A percentile compares a stretch with the other conserved stretches of the same genome.
phyloP scores from a whole-genome alignment of 2,888 invertebrate genomes.

The Orthosia incerta region DNA sequence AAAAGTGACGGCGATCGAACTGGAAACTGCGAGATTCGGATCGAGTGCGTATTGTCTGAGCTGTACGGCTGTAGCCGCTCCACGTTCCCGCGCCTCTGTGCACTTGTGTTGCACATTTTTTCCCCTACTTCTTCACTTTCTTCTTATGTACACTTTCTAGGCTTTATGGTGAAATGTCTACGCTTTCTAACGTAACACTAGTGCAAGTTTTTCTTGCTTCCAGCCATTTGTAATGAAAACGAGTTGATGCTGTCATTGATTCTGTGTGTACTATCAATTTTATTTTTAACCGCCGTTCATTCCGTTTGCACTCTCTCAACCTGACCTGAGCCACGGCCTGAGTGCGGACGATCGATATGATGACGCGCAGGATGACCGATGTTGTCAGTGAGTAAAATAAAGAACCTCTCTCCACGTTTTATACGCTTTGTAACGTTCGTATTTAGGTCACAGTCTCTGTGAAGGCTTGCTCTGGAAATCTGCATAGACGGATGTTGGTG shows the following conservation, averaged over 20 bases:
- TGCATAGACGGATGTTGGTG: constrained; percentile 90
- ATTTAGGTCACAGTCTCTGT: constrained; percentile 86
- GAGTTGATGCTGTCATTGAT: constrained; percentile 82
- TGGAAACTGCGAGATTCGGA: constrained; percentile 82
- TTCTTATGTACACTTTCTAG: constrained; percentile 90
- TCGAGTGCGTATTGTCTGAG: constrained; percentile 78
- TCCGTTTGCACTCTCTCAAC: constrained; percentile 43
- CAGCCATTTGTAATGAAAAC: constrained; percentile 86
- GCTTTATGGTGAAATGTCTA: constrained; percentile 89
- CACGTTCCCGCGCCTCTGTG: constrained; percentile 80
- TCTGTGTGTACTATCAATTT: constrained; percentile 62
- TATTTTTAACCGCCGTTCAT: constrained; percentile 55
- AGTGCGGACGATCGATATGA: constrained; percentile 41
- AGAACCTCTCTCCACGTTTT: constrained; percentile 75
- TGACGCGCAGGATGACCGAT: constrained; percentile 57
- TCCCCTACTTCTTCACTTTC: constrained; percentile 90
- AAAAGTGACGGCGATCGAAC: constrained; percentile 85
- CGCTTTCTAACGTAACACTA: constrained; percentile 89
- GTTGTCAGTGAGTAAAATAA: constrained; percentile 72
- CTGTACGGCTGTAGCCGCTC: constrained; percentile 53
- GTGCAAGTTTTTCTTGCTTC: constrained; percentile 88
- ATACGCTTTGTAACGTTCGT: constrained; percentile 78
- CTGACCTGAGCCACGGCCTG: constrained; percentile 54
- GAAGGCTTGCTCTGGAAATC: constrained; percentile 89
- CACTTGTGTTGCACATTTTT: constrained; percentile 84